Base-by-base conservation (phyloP, 2,113 vertebrate genomes). In the Paramisgurnus dabryanus region DNA sequence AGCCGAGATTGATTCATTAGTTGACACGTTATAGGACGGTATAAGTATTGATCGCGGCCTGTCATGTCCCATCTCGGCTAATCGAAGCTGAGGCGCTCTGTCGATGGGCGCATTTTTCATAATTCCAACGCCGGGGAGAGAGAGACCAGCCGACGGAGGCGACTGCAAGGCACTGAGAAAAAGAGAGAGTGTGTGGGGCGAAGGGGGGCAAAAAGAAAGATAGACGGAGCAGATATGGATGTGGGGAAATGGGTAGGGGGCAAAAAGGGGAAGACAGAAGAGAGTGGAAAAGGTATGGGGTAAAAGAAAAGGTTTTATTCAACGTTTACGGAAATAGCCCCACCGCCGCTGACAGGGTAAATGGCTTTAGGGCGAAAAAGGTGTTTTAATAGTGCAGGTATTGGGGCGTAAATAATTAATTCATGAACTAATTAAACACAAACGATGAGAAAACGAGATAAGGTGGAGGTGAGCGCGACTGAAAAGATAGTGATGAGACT, bases 1-100 rank as follows among this genome's bases (percentile, higher is more conserved):
- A 97, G 95, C 96, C 95, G 96, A 97, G 96, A 97, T 97, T 97
- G 96, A 97, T 97, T 97, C 96, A 97, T 97, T 97, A 97, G 95
- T 97, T 97, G 96, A 97, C 95, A 96, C 96, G 96, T 97, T 96
- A 96, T 96, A 96, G 96, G 96, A 95, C 95, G 96, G 95, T 94
- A 95, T 95, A 95, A 95, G 94, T 97, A 97, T 97, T 97, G 96
- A 97, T 97, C 95, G 96, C 95, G 92, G 94, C 93, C 95, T 97
- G 96, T 97, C 96, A 97, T 96, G 95, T 96, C 95, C 95, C 94
- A 96, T 97, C 95, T 96, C 94, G 94, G 94, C 94, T 97, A 97
- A 97, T 97, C 96, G 95, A 97, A 97, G 95, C 94, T 97, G 96
- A 97, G 96, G 95, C 94, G 95, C 95, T 95, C 95, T 95, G 95